Percentiles rank a stretch among this genome's conserved stretches.
phyloP scores from a whole-genome alignment of 2,888 invertebrate genomes.

The Endotricha flammealis region DNA sequence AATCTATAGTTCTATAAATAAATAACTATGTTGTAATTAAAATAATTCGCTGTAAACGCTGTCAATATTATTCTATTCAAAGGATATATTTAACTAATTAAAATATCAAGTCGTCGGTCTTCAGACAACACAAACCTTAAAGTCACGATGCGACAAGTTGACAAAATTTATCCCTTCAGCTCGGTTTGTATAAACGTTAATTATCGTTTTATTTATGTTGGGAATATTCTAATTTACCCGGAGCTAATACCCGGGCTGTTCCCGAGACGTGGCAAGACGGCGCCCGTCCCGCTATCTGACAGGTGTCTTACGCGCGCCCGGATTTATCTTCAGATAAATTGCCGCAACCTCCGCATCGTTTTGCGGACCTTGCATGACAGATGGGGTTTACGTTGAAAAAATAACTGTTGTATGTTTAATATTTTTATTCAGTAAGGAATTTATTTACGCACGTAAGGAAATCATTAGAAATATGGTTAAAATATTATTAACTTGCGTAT shows the following conservation, averaged over 20 bases:
- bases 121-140: constrained; percentile 36
- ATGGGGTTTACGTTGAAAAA: not conserved
- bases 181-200: constrained; percentile 62
- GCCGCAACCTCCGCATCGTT: constrained; percentile 19
- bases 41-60: too few relatives aligned
- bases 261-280: constrained; percentile 52
- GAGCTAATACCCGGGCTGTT: constrained; percentile 50
- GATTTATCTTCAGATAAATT: constrained; percentile 67
- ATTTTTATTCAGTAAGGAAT: too few relatives aligned
- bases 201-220: constrained; percentile 65
- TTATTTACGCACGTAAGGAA: too few relatives aligned
- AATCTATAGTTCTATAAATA: too few relatives aligned
- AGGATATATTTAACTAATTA: constrained; percentile 17
- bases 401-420: too few relatives aligned
- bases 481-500: too few relatives aligned
- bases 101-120: constrained; percentile 20
- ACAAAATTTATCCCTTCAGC: constrained; percentile 55
- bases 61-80: constrained; percentile 10
- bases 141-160: constrained; percentile 52
- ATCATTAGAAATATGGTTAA: too few relatives aligned
- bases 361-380: constrained; percentile 32
- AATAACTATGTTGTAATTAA: too few relatives aligned
- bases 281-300: constrained; percentile 57
- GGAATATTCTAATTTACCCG: constrained; percentile 63
- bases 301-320: constrained; percentile 65